Evolutionary conservation across 2,113 vertebrate species (phyloP).

Genomic region (Heliornis fulica): DNA sequence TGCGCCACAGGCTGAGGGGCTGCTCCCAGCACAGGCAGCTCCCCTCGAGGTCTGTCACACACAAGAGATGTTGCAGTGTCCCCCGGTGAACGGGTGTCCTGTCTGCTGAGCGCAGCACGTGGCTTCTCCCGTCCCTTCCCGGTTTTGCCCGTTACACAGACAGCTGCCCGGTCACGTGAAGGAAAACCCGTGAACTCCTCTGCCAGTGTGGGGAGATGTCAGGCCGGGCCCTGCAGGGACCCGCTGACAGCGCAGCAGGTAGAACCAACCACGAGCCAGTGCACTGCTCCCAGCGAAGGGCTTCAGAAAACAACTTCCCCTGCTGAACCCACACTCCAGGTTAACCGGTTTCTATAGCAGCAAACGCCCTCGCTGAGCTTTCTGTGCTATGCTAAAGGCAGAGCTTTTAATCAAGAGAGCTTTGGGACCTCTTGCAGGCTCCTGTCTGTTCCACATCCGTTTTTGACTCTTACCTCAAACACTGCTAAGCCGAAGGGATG

Average conservation of each 20-base stretch:
- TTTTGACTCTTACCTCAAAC: conserved; percentile 85
- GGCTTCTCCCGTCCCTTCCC: neutral
- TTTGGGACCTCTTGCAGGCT: neutral
- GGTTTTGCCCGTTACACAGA: neutral
- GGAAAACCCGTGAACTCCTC: neutral
- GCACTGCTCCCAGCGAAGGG: neutral
- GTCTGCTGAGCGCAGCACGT: neutral
- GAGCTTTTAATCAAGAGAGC: neutral
- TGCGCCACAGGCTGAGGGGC: neutral
- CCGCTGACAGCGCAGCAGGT: neutral
- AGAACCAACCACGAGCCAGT: neutral
- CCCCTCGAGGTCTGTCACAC: neutral
- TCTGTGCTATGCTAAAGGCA: neutral
- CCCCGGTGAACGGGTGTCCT: neutral
- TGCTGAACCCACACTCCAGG: neutral
- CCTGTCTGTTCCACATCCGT: neutral
- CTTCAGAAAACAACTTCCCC: neutral
- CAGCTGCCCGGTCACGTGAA: neutral
- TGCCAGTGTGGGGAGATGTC: neutral
- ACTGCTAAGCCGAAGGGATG: conserved; percentile 94
- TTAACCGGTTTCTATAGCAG: neutral
- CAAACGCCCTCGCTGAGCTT: neutral
- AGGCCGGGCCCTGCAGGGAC: fast-evolving
- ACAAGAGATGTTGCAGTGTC: neutral
- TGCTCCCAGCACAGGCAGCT: neutral